Conservation (phyloP, 2,797 vertebrate species). For the Fratercula arctica region DNA sequence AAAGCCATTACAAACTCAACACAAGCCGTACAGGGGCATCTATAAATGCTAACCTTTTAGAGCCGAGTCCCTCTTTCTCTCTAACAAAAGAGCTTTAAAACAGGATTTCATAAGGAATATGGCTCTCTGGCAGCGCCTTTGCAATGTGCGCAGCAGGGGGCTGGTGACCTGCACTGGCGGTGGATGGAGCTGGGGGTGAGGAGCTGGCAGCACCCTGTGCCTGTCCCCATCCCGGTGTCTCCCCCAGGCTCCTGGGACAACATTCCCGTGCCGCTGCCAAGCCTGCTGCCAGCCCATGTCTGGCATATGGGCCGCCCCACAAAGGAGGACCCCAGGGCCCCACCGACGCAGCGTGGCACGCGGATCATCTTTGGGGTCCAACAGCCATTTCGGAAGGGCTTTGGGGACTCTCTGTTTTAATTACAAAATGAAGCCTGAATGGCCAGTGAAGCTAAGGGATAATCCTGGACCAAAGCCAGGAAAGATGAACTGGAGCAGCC, state of each 20-base stretch:
- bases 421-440: constrained; percentile 6
- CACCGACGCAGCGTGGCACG: fast-evolving
- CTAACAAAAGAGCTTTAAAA: neutral
- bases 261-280: fast-evolving
- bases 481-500: neutral
- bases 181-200: neutral
- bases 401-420: neutral
- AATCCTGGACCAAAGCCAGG: constrained; percentile 12
- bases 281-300: neutral
- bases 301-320: neutral
- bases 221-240: fast-evolving
- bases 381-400: neutral
- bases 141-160: fast-evolving
- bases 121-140: neutral
- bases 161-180: neutral
- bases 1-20: constrained; percentile 7
- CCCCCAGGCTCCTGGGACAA: fast-evolving
- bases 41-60: neutral
- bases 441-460: neutral
- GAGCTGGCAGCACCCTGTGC: neutral
- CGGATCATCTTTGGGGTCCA: neutral
- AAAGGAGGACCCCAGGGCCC: neutral
- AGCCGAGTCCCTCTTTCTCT: neutral
- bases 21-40: neutral
- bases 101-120: neutral